phyloP scores from a whole-genome alignment of 2,797 vertebrate species.

The Anguilla marmorata region DNA sequence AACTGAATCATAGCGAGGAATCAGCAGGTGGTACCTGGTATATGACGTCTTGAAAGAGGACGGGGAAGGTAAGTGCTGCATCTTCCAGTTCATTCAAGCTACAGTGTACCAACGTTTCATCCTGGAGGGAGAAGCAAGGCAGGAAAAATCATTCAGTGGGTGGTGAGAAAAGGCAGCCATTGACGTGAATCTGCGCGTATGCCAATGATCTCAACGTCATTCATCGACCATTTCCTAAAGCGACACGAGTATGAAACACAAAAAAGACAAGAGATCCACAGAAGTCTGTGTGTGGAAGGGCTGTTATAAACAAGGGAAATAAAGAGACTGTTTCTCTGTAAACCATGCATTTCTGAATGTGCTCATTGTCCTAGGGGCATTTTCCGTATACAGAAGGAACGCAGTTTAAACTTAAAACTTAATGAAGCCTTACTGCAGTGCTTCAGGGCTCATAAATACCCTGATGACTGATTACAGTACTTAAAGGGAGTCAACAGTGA shows the following conservation, averaged over 20 bases:
- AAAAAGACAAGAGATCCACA: background rate
- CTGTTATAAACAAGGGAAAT: background rate
- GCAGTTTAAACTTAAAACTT: too few species aligned
- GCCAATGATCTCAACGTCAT: background rate
- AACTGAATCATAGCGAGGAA: background rate
- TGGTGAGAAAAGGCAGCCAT: background rate
- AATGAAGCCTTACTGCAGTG: too few species aligned
- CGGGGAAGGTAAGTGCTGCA: conserved; percentile 96
- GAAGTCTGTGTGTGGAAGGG: background rate
- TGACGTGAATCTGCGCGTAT: background rate
- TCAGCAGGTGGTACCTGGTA: conserved; percentile 81
- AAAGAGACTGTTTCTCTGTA: background rate
- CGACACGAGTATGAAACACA: background rate
- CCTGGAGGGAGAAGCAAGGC: conserved; percentile 64
- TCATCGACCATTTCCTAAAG: background rate
- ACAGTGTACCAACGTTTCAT: conserved; percentile 98
- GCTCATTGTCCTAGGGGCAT: background rate
- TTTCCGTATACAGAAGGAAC: background rate
- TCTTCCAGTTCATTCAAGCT: conserved; percentile 98
- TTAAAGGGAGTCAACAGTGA: too few species aligned
- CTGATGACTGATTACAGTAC: too few species aligned
- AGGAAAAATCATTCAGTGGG: background rate
- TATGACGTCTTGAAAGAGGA: conserved; percentile 99
- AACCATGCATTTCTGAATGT: background rate
- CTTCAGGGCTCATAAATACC: too few species aligned